phyloP scores from a whole-genome alignment of 2,113 vertebrate genomes.

The Fulmarus glacialis region DNA sequence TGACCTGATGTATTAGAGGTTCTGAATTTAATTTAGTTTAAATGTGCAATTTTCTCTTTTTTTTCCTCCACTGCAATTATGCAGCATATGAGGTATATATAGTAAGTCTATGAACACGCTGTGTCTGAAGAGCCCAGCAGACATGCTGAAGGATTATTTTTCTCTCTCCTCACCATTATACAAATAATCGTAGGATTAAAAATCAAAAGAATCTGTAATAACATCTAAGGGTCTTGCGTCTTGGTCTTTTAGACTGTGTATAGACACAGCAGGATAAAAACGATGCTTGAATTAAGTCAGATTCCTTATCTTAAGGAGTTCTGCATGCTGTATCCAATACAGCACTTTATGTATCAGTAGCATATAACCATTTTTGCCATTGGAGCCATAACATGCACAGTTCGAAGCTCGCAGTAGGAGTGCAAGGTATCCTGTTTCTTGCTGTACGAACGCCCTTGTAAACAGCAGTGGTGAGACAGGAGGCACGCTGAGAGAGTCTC shows the following conservation, averaged over 20 bases:
- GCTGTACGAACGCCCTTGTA: neutral
- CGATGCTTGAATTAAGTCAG: neutral
- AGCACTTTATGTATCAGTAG: neutral
- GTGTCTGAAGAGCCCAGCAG: neutral
- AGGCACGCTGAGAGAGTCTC: neutral
- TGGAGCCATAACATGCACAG: neutral
- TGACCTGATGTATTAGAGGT: constrained; percentile 29
- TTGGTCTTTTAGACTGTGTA: neutral
- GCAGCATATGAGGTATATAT: neutral
- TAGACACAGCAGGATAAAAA: neutral
- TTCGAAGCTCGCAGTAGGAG: neutral
- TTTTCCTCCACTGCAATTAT: neutral
- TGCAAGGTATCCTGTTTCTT: neutral
- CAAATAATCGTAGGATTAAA: neutral
- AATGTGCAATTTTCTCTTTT: neutral
- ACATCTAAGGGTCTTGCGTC: neutral
- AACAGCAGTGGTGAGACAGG: neutral
- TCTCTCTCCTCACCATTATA: neutral
- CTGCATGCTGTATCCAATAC: neutral
- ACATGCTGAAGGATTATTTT: neutral
- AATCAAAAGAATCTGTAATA: neutral
- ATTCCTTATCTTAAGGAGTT: neutral
- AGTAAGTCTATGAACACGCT: neutral
- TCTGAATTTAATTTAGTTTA: constrained; percentile 45
- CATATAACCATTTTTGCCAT: neutral